Evolutionary conservation across 2,113 vertebrate species (phyloP), one percentile per base, ranked within the genome.

Genomic region (Pseudorasbora parva): DNA sequence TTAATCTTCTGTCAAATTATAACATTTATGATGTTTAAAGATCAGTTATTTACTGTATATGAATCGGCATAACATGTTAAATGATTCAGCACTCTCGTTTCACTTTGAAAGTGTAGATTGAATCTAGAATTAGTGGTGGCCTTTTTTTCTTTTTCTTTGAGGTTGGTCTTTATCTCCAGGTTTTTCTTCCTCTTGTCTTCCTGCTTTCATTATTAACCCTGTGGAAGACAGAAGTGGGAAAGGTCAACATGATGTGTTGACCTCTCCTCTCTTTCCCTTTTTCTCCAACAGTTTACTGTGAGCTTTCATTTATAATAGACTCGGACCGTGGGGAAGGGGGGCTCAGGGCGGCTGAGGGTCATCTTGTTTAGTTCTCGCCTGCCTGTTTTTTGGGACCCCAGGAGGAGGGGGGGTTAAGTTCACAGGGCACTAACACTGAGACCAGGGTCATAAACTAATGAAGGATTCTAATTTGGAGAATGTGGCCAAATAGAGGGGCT

Each of bases 391-490:
- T 47, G 59, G 81, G 54, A 75, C 81, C 27, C 27, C 23, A 19
- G 17, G 59, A 75, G 9, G 17, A 68, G 76, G 56, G 73, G 1
- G 51, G 84, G 85, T 69, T 83, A 30, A 84, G 37, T 71, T 88
- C 88, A 81, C 78, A 82, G 89, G 90, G 88, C 90, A 88, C 54
- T 82, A 83, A 89, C 8, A 41, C 30, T 83, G 69, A 64, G 81
- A 57, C 57, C 69, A 86, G 88, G 89, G 88, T 93, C 91, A 90
- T 92, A 93, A 93, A 94, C 91, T 93, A 94, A 91, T 90, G 91
- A 91, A 91, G 89, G 87, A 91, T 91, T 92, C 93, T 93, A 93
- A 94, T 94, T 93, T 93, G 90, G 92, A 92, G 91, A 93, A 93
- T 90, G 90, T 89, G 89, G 90, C 83, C 84, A 89, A 93, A 90